These are phyloP conservation scores for Mythimna albipuncta DNA, from an alignment of 2,888 invertebrate genomes.

Conservation along the genomic window DNA sequence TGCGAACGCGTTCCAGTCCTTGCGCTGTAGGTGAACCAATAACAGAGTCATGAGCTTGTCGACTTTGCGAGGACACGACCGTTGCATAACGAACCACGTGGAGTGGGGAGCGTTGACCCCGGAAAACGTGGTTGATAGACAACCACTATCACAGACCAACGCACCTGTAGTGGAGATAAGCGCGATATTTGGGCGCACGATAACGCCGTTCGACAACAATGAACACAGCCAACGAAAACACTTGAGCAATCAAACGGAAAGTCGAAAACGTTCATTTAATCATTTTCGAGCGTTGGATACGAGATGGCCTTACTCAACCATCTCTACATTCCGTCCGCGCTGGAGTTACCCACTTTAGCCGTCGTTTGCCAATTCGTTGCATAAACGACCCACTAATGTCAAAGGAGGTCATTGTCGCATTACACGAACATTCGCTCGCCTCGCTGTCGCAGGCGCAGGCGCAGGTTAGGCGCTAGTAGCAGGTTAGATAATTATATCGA, in stretches of 20 bases:
- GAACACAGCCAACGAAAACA: slow-evolving; percentile 66
- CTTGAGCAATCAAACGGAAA: slow-evolving; percentile 67
- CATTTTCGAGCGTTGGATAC: slow-evolving; percentile 66
- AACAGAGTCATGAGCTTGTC: slow-evolving; percentile 68
- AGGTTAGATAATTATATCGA: slow-evolving; percentile 87
- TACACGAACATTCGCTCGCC: slow-evolving; percentile 73
- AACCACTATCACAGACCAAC: slow-evolving; percentile 73
- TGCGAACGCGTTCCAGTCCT: slow-evolving; percentile 51
- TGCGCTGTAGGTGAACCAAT: slow-evolving; percentile 67
- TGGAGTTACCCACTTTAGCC: slow-evolving; percentile 82
- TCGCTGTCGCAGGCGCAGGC: slow-evolving; percentile 58
- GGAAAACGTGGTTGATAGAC: slow-evolving; percentile 80
- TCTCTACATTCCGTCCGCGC: slow-evolving; percentile 77
- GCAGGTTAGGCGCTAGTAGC: slow-evolving; percentile 69
- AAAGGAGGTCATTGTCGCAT: slow-evolving; percentile 88
- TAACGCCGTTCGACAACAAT: slow-evolving; percentile 73
- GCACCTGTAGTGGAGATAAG: slow-evolving; percentile 80
- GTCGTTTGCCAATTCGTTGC: slow-evolving; percentile 84
- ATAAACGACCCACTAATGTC: slow-evolving; percentile 87
- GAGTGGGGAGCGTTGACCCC: slow-evolving; percentile 82
- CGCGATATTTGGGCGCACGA: slow-evolving; percentile 73
- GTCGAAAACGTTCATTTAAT: slow-evolving; percentile 50
- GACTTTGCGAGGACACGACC: slow-evolving; percentile 67
- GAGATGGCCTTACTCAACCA: slow-evolving; percentile 81
- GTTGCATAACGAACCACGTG: slow-evolving; percentile 85